phyloP scores from a whole-genome alignment of 2,888 invertebrate genomes.

The Nebria brevicollis region DNA sequence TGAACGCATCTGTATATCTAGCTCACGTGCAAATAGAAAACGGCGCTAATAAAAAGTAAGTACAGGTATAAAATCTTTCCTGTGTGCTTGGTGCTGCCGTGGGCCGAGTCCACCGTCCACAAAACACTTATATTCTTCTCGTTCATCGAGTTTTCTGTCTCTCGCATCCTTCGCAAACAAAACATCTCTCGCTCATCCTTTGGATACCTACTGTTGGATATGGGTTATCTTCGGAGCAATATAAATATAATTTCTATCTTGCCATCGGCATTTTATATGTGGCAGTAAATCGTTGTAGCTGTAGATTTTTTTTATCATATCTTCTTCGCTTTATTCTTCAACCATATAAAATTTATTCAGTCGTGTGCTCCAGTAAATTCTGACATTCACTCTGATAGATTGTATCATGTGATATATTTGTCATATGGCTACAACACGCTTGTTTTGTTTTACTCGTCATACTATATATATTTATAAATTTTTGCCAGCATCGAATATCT shows the following conservation, averaged over 20 bases:
- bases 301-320: slow-evolving; percentile 44
- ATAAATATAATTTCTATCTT: slow-evolving; percentile 46
- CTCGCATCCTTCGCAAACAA: neutral
- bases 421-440: slow-evolving; percentile 4
- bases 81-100: neutral
- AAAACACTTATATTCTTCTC: neutral
- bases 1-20: slow-evolving; percentile 35
- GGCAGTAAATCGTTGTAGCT: slow-evolving; percentile 37
- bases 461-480: too few relatives aligned
- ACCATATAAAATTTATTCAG: slow-evolving; percentile 32
- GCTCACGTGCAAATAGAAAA: slow-evolving; percentile 39
- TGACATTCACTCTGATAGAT: slow-evolving; percentile 24
- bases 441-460: neutral
- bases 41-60: slow-evolving; percentile 44
- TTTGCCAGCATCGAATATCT: too few relatives aligned
- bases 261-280: slow-evolving; percentile 46
- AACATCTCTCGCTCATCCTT: neutral
- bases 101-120: neutral
- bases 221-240: slow-evolving; percentile 31
- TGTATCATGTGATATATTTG: slow-evolving; percentile 25
- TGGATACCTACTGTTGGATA: neutral
- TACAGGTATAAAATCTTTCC: slow-evolving; percentile 41
- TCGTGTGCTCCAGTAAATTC: slow-evolving; percentile 20
- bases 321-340: slow-evolving; percentile 39
- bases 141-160: neutral